Evolutionary conservation across 1,140 invertebrate genomes (phyloP), one percentile per base, ranked within the genome.

Genomic region (Kradibia gibbosae): DNA sequence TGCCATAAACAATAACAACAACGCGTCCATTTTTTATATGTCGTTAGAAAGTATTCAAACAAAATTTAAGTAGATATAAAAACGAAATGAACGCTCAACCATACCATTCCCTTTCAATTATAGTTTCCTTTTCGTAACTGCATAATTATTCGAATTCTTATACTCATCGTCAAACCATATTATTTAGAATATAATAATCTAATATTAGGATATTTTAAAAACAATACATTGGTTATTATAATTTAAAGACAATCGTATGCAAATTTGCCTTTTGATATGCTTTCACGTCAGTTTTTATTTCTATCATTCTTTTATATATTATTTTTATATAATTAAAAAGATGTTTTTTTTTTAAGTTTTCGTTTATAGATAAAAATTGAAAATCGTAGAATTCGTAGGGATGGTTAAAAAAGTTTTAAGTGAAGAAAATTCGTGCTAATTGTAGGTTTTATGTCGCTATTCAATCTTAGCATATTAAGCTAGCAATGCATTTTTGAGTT

Each of bases 21-120:
- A 8, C 25, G 10, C 11, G 8, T 31, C 31, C 15, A 4, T 42
- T 70, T 42, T 45, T 36, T n/a, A 25, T 25, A 17, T 36, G 22
- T 36, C 36, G 11, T 70, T 70, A 45, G 67, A 45, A 70, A 70
- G 67, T n/a, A 45, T 70, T 5, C 7, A 48, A 48, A 72, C 25
- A 72, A 13, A 72, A 45, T 50, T 72, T 39, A 72, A 72, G 70
- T 72, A 48, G 25, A 72, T 50, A 72, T 72, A 42, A 50, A 48
- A 72, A 72, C n/a, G 42, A 48, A 48, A 72, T 50, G 70, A 72
- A 48, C 70, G 8, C 25, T 72, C 70, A 8, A 42, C 28, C n/a
- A 50, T 72, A 48, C 28, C 11, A 42, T 72, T 15, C 45, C 31
- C 25, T 7, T 28, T 22, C 42, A 48, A 48, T 28, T 50, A 22